Base-by-base conservation (phyloP, 1,140 invertebrate genomes). In the Atopsyche davidsoni region DNA sequence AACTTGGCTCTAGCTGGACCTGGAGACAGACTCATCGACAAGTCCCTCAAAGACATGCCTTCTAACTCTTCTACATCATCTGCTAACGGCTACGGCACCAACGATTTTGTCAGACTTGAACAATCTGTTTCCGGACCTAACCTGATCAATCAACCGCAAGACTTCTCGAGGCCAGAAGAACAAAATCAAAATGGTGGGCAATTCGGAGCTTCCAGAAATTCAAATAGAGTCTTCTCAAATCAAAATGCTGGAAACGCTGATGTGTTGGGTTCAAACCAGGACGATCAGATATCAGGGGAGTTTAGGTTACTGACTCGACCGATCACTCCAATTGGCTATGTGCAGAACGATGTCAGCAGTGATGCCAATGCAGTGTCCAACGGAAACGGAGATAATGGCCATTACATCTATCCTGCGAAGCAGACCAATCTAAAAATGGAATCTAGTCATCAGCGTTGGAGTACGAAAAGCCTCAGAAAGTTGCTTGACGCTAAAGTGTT, bases 301-400 rank as follows among this genome's bases (percentile, higher is more conserved):
- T 42, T 65, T 51, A 62, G 59, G 34, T 63, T 64, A 32, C 55
- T 66, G 2, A 44, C 38, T 55, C 65, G 78, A 61, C 62, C 68
- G 25, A 71, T 76, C 18, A 75, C 76, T 13, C 84, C 84, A 0
- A 80, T 87, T 57, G 82, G 85, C 0, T 88, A 83, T 55, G 72
- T 88, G 0, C 86, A 85, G 60, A 89, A 89, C 61, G 82, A 82
- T 13, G 84, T 87, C n/a, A 80, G 75, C 46, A 24, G 34, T 17
- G 42, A 44, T 13, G 16, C 23, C 1, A 44, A 53, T 34, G 34
- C 14, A 7, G 25, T 22, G 66, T 64, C 24, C 42, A 51, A 35
- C 40, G 53, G 28, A 51, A 66, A 19, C 72, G 75, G 4, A 75
- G 41, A 44, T 14, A 41, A 80, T 48, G 75, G 80, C 49, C 78